Percentiles rank a stretch among this genome's conserved stretches.
phyloP scores from a whole-genome alignment of 2,797 vertebrate species.

The Sebastes goodei region DNA sequence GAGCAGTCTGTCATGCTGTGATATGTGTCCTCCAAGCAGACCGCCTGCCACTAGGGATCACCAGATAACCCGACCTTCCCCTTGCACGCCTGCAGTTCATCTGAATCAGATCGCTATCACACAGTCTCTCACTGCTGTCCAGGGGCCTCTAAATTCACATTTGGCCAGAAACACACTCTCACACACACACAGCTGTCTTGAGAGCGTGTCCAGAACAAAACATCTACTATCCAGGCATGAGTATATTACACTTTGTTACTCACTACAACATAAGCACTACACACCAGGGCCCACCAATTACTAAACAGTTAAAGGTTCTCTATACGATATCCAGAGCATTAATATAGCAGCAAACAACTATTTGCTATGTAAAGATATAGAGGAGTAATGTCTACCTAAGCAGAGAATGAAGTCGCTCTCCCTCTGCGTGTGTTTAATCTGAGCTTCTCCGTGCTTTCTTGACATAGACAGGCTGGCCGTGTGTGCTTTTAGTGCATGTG shows the following conservation, averaged over 20 bases:
- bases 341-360: too few species aligned
- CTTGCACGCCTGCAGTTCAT: slow-evolving; percentile 59
- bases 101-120: slow-evolving; percentile 74
- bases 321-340: too few species aligned
- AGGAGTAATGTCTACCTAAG: too few species aligned
- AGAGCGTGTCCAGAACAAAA: slow-evolving; percentile 23
- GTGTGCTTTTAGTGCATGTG: too few species aligned
- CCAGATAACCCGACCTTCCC: slow-evolving; percentile 64
- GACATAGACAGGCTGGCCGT: too few species aligned
- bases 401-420: too few species aligned
- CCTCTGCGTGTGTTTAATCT: too few species aligned
- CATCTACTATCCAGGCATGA: not conserved
- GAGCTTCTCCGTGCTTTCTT: too few species aligned
- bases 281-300: not conserved
- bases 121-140: slow-evolving; percentile 44
- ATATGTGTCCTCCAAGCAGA: slow-evolving; percentile 63
- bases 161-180: slow-evolving; percentile 10
- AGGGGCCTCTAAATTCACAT: slow-evolving; percentile 49
- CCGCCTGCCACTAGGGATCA: slow-evolving; percentile 62
- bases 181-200: not conserved
- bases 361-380: too few species aligned
- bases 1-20: slow-evolving; percentile 58
- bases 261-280: not conserved
- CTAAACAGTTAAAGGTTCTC: not conserved
- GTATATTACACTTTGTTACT: not conserved